Evolutionary conservation across 2,797 vertebrate species (phyloP), one percentile per base, ranked within the genome.

Genomic region (Myripristis murdjan): DNA sequence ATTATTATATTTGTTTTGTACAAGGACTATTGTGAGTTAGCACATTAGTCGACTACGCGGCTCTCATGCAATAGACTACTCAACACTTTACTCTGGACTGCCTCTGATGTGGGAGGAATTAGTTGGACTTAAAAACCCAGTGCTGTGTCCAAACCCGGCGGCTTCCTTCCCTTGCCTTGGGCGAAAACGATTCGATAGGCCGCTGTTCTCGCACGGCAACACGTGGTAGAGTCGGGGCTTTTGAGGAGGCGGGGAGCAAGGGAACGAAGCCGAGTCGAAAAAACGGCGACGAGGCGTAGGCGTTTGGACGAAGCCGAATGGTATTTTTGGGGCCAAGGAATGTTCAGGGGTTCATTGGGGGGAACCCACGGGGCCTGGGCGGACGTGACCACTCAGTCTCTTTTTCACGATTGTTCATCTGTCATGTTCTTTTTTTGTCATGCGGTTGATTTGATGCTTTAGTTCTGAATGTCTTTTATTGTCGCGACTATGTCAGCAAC

Each of bases 391-490:
- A 88, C 92, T 91, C 90, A 92, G 91, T 91, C 91, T 90, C 90
- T 88, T 91, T 92, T 89, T 87, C 87, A 91, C 81, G 93, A 94
- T 93, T 93, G 91, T 94, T 94, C 84, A 92, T 92, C 88, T 56
- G 85, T 91, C 81, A 79, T 87, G 73, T 86, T 84, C 15, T 81
- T 87, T 86, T 23, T 74, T 89, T 77, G 77, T 91, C 77, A 82
- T 61, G 43, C 48, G 31, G 62, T 87, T 90, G 75, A 87, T 86
- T 92, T 86, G 75, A 89, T 47, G 70, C 89, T 88, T 92, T 94
- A 87, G 87, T 91, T 93, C 93, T 92, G 93, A 93, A 93, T 94
- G 93, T 93, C 93, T 91, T 91, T 90, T 83, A 89, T 84, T 84
- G 87, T 88, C 72, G 39, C 49, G 35, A 80, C 77, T 81, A 53